phyloP scores from a whole-genome alignment of 2,797 vertebrate genomes.

The Microchirus variegatus region DNA sequence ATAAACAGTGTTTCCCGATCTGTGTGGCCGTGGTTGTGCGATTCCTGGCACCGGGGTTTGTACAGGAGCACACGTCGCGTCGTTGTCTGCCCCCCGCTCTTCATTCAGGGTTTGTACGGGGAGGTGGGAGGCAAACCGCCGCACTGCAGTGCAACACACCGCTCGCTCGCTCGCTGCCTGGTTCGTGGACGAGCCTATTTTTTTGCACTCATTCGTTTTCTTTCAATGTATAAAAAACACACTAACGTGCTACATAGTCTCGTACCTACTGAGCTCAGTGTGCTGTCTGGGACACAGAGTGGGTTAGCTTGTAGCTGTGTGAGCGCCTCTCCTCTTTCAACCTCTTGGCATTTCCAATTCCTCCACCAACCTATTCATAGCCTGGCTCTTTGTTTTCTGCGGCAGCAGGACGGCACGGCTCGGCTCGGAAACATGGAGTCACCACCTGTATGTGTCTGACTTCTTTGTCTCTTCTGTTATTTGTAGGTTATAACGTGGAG shows the following conservation, averaged over 20 bases:
- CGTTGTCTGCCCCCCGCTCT: neutral
- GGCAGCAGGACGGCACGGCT: conserved; percentile 51
- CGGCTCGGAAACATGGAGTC: conserved; percentile 1
- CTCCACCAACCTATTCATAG: conserved; percentile 52
- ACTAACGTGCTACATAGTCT: neutral
- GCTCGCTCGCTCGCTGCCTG: conserved; percentile 10
- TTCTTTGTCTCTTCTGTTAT: conserved; percentile 21
- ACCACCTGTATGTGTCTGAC: neutral
- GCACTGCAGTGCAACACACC: conserved; percentile 78
- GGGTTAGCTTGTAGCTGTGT: conserved; percentile 1
- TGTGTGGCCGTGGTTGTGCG: conserved; percentile 3
- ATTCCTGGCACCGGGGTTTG: neutral
- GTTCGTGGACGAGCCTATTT: conserved; percentile 37
- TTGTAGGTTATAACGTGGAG: conserved; percentile 60
- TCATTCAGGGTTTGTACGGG: neutral
- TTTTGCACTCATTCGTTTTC: neutral
- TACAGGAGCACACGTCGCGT: fast-evolving
- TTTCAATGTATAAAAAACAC: neutral
- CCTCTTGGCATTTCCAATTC: conserved; percentile 31
- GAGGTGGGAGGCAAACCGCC: conserved; percentile 39
- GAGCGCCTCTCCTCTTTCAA: conserved; percentile 18
- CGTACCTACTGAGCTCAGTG: neutral
- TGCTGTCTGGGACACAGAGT: neutral
- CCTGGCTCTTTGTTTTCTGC: conserved; percentile 75
- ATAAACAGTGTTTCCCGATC: conserved; percentile 70